Percentiles rank a stretch among this genome's conserved stretches.
Conservation (phyloP, 2,888 invertebrate species). For the Eledona agricola region DNA sequence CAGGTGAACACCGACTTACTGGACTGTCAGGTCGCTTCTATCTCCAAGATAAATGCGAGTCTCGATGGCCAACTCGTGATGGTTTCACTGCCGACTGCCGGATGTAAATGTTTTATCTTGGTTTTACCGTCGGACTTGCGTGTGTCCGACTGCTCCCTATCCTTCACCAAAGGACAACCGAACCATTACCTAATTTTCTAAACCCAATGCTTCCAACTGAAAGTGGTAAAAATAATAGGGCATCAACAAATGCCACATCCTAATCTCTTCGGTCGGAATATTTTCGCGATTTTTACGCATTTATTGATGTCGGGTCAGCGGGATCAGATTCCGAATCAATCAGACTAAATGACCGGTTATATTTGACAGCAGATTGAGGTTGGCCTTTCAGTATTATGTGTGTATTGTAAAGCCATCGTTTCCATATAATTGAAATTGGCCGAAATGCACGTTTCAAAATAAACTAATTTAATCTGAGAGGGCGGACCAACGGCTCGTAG, state of each 20-base stretch:
- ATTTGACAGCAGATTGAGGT: background rate
- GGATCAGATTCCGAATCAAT: background rate
- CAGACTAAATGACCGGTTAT: conserved; percentile 2
- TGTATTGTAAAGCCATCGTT: background rate
- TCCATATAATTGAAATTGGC: conserved; percentile 10
- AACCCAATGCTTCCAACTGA: no score
- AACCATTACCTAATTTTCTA: background rate
- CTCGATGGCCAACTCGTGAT: conserved; percentile 50
- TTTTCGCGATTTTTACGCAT: background rate
- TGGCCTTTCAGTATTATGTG: background rate
- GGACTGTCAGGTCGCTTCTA: conserved; percentile 48
- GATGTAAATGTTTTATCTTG: conserved; percentile 50
- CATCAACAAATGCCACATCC: background rate
- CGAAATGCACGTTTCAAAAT: conserved; percentile 7
- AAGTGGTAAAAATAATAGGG: background rate
- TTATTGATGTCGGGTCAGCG: background rate
- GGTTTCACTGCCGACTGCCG: conserved; percentile 47
- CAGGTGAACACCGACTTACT: conserved; percentile 50
- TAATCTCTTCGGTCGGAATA: background rate
- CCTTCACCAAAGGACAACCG: conserved; percentile 29
- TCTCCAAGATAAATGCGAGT: conserved; percentile 51
- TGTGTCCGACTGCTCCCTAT: conserved; percentile 45
- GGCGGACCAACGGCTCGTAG: background rate
- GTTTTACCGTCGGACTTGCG: conserved; percentile 47
- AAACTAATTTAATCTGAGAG: conserved; percentile 13